Evolutionary conservation across 2,888 invertebrate genomes (phyloP).

Genomic region (Aphidius colemani): DNA sequence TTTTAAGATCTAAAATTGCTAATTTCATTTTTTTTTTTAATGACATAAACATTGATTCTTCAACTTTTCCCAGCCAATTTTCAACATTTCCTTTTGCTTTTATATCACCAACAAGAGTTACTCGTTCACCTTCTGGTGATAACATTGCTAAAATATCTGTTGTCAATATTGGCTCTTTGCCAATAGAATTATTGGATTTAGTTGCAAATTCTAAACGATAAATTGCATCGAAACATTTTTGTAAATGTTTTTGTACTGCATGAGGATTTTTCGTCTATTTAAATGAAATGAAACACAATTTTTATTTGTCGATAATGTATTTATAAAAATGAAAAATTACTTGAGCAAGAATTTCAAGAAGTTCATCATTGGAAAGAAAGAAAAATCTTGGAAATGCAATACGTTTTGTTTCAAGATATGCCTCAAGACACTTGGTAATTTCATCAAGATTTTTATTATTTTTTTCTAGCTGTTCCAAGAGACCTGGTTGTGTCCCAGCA

Average conservation of each 20-base stretch:
- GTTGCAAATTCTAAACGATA: slow-evolving; percentile 77
- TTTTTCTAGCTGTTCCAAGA: slow-evolving; percentile 71
- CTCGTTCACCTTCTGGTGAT: slow-evolving; percentile 85
- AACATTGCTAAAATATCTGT: slow-evolving; percentile 88
- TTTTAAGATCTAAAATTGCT: slow-evolving; percentile 72
- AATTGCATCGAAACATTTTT: slow-evolving; percentile 89
- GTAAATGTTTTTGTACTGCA: slow-evolving; percentile 86
- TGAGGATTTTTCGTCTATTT: slow-evolving; percentile 84
- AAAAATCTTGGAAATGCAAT: slow-evolving; percentile 84
- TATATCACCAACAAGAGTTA: slow-evolving; percentile 78
- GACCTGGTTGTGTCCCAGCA: slow-evolving; percentile 74
- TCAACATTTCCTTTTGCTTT: slow-evolving; percentile 91
- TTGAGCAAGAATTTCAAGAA: slow-evolving; percentile 80
- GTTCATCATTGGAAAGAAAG: slow-evolving; percentile 81
- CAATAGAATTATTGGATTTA: slow-evolving; percentile 65
- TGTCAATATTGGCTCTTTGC: slow-evolving; percentile 57
- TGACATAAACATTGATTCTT: slow-evolving; percentile 85
- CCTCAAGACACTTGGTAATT: slow-evolving; percentile 89
- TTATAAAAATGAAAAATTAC: slow-evolving; percentile 12
- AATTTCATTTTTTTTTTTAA: slow-evolving; percentile 77
- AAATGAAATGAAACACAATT: too few species aligned
- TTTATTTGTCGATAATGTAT: too few species aligned
- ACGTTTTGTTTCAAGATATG: slow-evolving; percentile 87
- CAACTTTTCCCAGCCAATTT: slow-evolving; percentile 90
- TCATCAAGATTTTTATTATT: slow-evolving; percentile 83